Evolutionary conservation across 1,140 invertebrate species (phyloP), one percentile per base, ranked within the genome.

Genomic region (Panulirus ornatus): DNA sequence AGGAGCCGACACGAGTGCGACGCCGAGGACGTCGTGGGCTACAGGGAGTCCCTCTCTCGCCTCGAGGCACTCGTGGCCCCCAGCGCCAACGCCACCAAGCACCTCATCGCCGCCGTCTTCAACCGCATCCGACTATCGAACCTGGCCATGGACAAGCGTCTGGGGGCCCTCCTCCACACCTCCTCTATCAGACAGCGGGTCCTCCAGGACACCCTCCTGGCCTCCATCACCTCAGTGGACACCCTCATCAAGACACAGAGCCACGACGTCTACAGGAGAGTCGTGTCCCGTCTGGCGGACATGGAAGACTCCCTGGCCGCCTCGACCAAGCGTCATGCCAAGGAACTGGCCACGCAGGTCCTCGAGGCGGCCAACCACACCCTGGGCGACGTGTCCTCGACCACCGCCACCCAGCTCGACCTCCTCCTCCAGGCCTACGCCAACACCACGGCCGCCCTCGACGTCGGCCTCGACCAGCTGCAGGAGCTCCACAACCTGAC

Each of bases 71-170:
- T 81, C 9, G 34, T 81, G 34, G 40, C 42, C 0, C 78, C 76
- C 9, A 40, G 9, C 19, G 36, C 63, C 1, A 88, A 88, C 42
- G 40, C 58, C n/a, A 81, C 86, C 27, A 51, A 88, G 58, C 76
- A 81, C 54, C 54, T 88, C 40, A 27, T 81, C n/a, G 58, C 86
- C 9, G 58, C 86, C 19, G 40, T 82, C 58, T 34, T 88, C 42
- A 88, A 82, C 51, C 75, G 86, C 11, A 88, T 88, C 36, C 54
- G 86, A 0, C 27, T 82, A 3, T 88, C 86, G 9, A 88, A 88
- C 78, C 8, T 88, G 19, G 86, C 86, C 8, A 88, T 88, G 86
- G 86, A 88, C 58, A 88, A 88, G 76, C 51, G 86, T 19, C 42
- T 88, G 9, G 86, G 40, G 58, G 86, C 86, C 11, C 40, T 88